phyloP scores from a whole-genome alignment of 2,888 invertebrate species.

The Harpagoxenus sublaevis region DNA sequence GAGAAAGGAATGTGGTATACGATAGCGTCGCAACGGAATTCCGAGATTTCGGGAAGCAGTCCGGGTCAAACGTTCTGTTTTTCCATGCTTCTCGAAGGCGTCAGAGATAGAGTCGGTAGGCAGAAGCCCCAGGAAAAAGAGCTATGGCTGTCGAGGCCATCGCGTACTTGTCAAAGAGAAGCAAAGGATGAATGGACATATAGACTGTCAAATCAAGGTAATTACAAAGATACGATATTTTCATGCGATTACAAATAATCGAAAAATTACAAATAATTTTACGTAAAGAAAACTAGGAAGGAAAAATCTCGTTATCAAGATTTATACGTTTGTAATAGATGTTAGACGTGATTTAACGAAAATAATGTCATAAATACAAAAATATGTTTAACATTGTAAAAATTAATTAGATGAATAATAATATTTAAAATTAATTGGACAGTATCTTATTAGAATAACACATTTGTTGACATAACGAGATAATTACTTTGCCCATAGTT shows the following conservation, averaged over 20 bases:
- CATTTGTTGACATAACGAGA: neutral
- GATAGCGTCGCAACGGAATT: conserved; percentile 88
- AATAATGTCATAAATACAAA: neutral
- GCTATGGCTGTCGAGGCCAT: conserved; percentile 81
- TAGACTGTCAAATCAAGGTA: conserved; percentile 83
- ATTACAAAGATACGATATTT: conserved; percentile 17
- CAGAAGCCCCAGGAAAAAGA: conserved; percentile 79
- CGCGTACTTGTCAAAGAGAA: conserved; percentile 81
- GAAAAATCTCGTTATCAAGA: neutral
- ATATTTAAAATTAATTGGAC: neutral
- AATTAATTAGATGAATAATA: neutral
- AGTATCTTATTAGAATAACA: neutral
- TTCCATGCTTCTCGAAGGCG: conserved; percentile 80
- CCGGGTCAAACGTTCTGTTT: conserved; percentile 82
- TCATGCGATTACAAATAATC: neutral
- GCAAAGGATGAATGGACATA: conserved; percentile 79
- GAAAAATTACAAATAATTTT: neutral
- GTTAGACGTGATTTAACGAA: neutral
- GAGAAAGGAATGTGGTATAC: conserved; percentile 89
- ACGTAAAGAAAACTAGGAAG: neutral
- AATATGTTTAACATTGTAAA: neutral
- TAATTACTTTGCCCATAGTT: conserved; percentile 9
- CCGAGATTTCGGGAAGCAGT: conserved; percentile 67
- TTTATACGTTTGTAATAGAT: neutral
- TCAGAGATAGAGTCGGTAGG: conserved; percentile 75